Percentiles rank a stretch among this genome's conserved stretches.
Conservation (phyloP, 2,888 invertebrate genomes). For the Dryomyza anilis region DNA sequence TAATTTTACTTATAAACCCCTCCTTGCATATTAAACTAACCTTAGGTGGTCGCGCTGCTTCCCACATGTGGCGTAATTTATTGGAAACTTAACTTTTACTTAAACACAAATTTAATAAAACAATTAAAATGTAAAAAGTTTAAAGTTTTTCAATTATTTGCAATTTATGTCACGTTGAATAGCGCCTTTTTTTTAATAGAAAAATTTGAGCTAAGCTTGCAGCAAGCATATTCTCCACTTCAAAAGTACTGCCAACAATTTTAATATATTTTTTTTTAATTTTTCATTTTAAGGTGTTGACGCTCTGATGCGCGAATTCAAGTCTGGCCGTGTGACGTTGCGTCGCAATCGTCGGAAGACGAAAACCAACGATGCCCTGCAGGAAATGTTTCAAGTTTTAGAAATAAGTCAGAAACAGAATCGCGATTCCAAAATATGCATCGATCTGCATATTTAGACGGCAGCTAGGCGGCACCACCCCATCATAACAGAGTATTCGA, state of each 20-base stretch:
- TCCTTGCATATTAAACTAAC: neutral
- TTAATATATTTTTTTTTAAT: neutral
- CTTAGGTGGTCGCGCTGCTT: neutral
- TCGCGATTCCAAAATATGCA: constrained; percentile 57
- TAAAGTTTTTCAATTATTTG: neutral
- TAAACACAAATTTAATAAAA: neutral
- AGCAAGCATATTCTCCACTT: too few species aligned
- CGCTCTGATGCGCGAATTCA: constrained; percentile 60
- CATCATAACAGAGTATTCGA: too few species aligned
- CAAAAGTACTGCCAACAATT: too few species aligned
- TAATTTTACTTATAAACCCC: neutral
- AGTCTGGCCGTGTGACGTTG: constrained; percentile 58
- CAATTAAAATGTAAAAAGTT: too few species aligned
- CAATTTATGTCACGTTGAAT: neutral
- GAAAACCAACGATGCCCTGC: constrained; percentile 56
- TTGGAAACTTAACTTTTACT: neutral
- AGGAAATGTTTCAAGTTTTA: constrained; percentile 61
- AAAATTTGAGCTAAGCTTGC: too few species aligned
- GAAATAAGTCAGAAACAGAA: constrained; percentile 61
- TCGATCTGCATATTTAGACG: constrained; percentile 48
- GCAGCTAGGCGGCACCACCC: neutral
- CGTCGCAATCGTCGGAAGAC: constrained; percentile 58
- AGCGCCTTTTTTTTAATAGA: neutral
- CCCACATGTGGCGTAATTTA: neutral
- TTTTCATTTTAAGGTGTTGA: constrained; percentile 56